Percentiles rank a stretch among this genome's conserved stretches.
Conservation (phyloP, 2,797 vertebrate genomes). For the Nyctalus aviator region DNA sequence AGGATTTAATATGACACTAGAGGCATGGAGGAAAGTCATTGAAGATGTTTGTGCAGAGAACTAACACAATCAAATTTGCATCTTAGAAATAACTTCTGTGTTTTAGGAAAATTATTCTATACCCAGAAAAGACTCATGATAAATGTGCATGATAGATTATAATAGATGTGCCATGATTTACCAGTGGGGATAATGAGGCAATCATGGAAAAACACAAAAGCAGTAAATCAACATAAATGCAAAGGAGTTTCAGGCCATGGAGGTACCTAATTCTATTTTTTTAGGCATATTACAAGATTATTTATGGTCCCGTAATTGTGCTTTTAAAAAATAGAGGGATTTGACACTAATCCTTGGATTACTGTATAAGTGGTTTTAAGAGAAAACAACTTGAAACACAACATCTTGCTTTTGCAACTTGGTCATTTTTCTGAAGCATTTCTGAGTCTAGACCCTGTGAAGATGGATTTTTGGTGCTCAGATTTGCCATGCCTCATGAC, state of each 20-base stretch:
- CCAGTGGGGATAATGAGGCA: not conserved
- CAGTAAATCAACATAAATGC: not conserved
- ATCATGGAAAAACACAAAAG: not conserved
- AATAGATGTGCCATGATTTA: not conserved
- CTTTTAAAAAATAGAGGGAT: not conserved
- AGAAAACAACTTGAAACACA: not conserved
- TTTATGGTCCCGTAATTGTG: not conserved
- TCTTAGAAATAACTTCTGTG: not conserved
- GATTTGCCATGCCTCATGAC: not conserved
- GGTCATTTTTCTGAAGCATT: not conserved
- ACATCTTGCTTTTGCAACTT: not conserved
- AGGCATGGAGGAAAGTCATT: not conserved
- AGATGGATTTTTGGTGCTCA: not conserved
- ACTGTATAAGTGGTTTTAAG: not conserved
- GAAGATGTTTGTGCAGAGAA: not conserved
- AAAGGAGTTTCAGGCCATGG: not conserved
- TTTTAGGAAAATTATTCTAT: not conserved
- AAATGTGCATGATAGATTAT: not conserved
- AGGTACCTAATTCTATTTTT: not conserved
- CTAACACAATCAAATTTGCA: not conserved
- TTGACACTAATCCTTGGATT: slow-evolving; percentile 4
- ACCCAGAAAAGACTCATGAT: not conserved
- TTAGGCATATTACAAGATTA: not conserved
- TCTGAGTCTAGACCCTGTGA: not conserved
- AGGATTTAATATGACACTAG: not conserved